Evolutionary conservation across 2,113 vertebrate genomes (phyloP), one percentile per base, ranked within the genome.

Genomic region (Coptodon bakossiorum): DNA sequence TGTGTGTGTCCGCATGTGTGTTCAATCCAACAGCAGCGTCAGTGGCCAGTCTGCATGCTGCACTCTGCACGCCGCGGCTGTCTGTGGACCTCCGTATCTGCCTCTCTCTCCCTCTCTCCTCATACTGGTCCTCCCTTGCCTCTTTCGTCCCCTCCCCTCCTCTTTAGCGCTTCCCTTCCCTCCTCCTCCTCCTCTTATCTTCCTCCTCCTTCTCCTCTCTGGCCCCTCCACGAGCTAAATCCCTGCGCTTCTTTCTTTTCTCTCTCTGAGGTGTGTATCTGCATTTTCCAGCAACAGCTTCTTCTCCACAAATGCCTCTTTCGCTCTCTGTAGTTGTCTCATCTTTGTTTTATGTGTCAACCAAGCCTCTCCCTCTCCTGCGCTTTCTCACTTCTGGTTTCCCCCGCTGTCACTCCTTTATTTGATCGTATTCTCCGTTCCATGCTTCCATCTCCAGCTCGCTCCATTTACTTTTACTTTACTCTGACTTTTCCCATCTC

Each of bases 1-100:
- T 89, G 92, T 88, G 79, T 88, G 90, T 71, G 48, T 81, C n/a
- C 43, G 83, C 38, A 79, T 89, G 92, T 89, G 86, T 88, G 94
- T 92, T 82, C 81, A 93, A 95, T 94, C 92, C 86, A 34, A 73
- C 88, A 57, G 92, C 88, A 82, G 84, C 50, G 85, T 92, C 96
- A 96, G 95, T 93, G 94, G 90, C 81, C 94, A 90, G 95, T 84
- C 90, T 85, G 93, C 90, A 91, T 85, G 86, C 95, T 82, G 94
- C 89, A 95, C 94, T 92, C 91, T 92, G 93, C 94, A 85, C 83
- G 29, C 90, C 14, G 84, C 90, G 56, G 87, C 89, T 83, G 91
- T 89, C 85, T 92, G 86, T 81, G 91, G 79, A 92, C 84, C 90
- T 90, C 82, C 27, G 71, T 63, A 68, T 91, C 92, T 92, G 81